phyloP scores from a whole-genome alignment of 1,140 invertebrate species.

The Ctenoplectra terminalis region DNA sequence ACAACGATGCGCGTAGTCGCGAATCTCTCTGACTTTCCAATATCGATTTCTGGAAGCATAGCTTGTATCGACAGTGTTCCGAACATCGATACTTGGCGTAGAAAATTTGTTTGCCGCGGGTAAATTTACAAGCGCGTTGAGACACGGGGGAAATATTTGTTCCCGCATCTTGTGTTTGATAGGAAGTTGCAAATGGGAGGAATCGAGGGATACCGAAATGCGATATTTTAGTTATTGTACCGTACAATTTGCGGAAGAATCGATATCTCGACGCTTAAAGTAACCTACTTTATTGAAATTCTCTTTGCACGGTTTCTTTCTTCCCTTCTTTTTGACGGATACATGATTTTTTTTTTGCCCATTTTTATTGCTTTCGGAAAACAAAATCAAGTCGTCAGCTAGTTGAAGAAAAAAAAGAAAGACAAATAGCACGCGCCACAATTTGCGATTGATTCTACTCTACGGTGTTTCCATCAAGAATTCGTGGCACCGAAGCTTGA shows the following conservation, averaged over 20 bases:
- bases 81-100: neutral
- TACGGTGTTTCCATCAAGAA: neutral
- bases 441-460: neutral
- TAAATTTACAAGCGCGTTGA: neutral
- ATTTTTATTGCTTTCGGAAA: neutral
- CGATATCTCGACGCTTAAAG: neutral
- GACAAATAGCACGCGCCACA: neutral
- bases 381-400: neutral
- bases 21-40: neutral
- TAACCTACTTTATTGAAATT: neutral
- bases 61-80: constrained; percentile 19
- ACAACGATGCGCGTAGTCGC: neutral
- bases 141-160: constrained; percentile 26
- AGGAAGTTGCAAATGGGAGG: neutral
- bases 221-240: neutral
- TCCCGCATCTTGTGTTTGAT: neutral
- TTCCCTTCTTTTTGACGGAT: too few species aligned
- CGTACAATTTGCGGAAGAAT: neutral
- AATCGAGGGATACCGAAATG: neutral
- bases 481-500: neutral
- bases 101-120: constrained; percentile 26
- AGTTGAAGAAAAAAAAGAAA: neutral
- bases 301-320: neutral
- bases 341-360: too few species aligned
- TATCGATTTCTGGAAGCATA: neutral